These are phyloP conservation scores for Phengaris alcon DNA, from an alignment of 2,888 invertebrate genomes.

Conservation along the genomic window DNA sequence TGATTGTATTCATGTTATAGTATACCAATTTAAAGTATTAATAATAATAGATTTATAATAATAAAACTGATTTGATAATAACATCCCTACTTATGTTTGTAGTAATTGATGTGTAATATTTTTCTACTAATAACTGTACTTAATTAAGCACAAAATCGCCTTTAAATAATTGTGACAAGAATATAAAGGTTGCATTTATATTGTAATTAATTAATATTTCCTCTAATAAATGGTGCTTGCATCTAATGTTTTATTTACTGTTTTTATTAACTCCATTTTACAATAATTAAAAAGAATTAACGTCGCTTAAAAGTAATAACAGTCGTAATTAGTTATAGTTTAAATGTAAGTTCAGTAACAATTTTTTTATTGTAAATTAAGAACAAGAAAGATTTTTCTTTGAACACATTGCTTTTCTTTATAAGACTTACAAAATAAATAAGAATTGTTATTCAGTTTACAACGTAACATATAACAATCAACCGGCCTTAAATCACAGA, in stretches of 20 bases:
- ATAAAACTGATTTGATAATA: neutral
- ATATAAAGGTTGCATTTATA: neutral
- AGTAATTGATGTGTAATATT: neutral
- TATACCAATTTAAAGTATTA: conserved; percentile 11
- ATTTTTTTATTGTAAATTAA: neutral
- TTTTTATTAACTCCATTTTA: neutral
- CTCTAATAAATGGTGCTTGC: conserved; percentile 23
- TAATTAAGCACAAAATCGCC: conserved; percentile 6
- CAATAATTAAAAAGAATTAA: neutral
- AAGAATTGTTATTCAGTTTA: no score
- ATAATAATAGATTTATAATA: neutral
- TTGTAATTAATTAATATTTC: conserved; percentile 13
- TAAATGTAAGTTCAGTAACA: neutral
- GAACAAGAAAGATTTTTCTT: neutral
- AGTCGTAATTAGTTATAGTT: neutral
- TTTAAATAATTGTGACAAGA: neutral
- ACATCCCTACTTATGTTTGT: neutral
- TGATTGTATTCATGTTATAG: neutral
- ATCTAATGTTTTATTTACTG: neutral
- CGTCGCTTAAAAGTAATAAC: neutral
- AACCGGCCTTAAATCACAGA: no score
- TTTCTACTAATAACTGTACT: conserved; percentile 9
- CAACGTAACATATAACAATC: no score
- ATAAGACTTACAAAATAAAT: no score
- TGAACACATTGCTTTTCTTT: neutral